These are phyloP conservation scores for Tiliacea aurago DNA, from an alignment of 2,888 invertebrate species.

Conservation along the genomic window DNA sequence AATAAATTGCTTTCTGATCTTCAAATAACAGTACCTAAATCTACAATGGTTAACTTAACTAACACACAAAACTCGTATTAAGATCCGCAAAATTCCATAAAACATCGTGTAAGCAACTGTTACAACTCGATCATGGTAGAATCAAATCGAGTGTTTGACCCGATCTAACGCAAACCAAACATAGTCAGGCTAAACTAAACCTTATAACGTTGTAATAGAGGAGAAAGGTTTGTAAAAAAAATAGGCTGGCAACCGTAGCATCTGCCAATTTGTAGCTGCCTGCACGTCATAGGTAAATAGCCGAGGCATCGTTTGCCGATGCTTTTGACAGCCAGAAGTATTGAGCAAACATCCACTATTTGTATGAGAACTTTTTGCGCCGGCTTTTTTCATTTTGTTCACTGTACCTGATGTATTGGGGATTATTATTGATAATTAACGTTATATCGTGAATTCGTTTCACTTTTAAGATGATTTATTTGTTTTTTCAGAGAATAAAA, in stretches of 20 bases:
- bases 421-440: constrained; percentile 46
- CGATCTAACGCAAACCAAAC: constrained; percentile 40
- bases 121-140: constrained; percentile 75
- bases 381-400: constrained; percentile 52
- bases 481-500: neutral
- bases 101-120: constrained; percentile 66
- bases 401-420: constrained; percentile 35
- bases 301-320: constrained; percentile 81
- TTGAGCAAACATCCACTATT: constrained; percentile 81
- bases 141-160: constrained; percentile 77
- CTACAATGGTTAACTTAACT: neutral
- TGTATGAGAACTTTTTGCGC: constrained; percentile 70
- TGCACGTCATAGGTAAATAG: constrained; percentile 82
- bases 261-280: constrained; percentile 81
- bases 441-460: constrained; percentile 7
- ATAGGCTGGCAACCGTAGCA: constrained; percentile 67
- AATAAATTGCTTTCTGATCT: no score
- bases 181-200: constrained; percentile 48
- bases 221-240: constrained; percentile 30
- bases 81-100: constrained; percentile 40
- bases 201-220: constrained; percentile 54
- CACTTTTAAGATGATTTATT: constrained; percentile 1
- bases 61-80: constrained; percentile 8
- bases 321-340: constrained; percentile 85
- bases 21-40: no score